A percentile compares a stretch with the other conserved stretches of the same genome.
These are phyloP conservation scores for Taenioides sp. DNA, from an alignment of 2,797 vertebrate species.

Conservation along the genomic window DNA sequence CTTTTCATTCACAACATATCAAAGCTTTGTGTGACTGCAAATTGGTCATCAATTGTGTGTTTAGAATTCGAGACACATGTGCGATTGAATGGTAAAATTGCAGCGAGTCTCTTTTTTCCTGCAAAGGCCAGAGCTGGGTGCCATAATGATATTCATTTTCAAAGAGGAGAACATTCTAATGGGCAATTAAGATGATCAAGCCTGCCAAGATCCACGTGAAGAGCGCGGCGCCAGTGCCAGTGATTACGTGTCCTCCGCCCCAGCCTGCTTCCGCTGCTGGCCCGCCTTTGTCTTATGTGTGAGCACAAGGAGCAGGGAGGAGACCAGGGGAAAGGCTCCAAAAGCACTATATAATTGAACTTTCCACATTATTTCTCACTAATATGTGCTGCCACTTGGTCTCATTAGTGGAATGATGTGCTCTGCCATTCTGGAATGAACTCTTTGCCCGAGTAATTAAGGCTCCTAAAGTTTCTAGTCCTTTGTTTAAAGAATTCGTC, in stretches of 20 bases:
- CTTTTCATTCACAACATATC: slow-evolving; percentile 71
- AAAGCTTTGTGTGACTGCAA: slow-evolving; percentile 66
- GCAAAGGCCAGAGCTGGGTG: slow-evolving; percentile 74
- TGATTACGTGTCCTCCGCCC: slow-evolving; percentile 75
- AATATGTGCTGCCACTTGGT: slow-evolving; percentile 89
- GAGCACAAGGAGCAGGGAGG: slow-evolving; percentile 75
- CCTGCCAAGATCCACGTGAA: slow-evolving; percentile 84
- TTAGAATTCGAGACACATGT: slow-evolving; percentile 75
- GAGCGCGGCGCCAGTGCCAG: slow-evolving; percentile 76
- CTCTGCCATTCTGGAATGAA: slow-evolving; percentile 99
- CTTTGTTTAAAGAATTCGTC: slow-evolving; percentile 99
- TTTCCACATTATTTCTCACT: slow-evolving; percentile 87
- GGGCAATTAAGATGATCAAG: slow-evolving; percentile 88
- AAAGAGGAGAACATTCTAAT: slow-evolving; percentile 86
- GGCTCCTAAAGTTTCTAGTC: slow-evolving; percentile 99
- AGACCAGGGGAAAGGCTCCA: slow-evolving; percentile 74
- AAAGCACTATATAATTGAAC: slow-evolving; percentile 89
- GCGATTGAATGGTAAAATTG: slow-evolving; percentile 72
- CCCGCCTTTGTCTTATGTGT: slow-evolving; percentile 80
- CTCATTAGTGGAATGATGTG: slow-evolving; percentile 97
- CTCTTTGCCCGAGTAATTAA: slow-evolving; percentile 99
- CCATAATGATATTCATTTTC: slow-evolving; percentile 86
- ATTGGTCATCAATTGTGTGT: slow-evolving; percentile 73
- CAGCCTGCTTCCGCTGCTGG: slow-evolving; percentile 68
- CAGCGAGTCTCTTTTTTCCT: slow-evolving; percentile 68